Evolutionary conservation across 2,888 invertebrate genomes (phyloP), one percentile per base, ranked within the genome.

Genomic region (Sceliomorpha sp.): DNA sequence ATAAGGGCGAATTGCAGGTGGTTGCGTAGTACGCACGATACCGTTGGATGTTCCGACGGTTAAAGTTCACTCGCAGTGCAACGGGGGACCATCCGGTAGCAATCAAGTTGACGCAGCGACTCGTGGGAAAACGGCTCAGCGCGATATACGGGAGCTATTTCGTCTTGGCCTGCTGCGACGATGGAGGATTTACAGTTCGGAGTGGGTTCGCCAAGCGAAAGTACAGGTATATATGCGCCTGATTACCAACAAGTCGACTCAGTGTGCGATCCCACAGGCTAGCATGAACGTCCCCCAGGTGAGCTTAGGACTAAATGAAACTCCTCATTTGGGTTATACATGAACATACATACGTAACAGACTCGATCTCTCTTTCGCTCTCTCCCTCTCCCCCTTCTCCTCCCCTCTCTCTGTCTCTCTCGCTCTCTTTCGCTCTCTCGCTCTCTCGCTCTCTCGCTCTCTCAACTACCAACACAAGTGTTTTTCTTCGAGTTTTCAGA

Each of bases 171-270:
- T 17, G 50, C 40, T 37, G 64, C 59, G 67, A 72, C 47, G 60
- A 64, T 47, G 42, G 39, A 80, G 55, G 76, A 79, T 81, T 82
- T 78, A 74, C 77, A 75, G 78, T 53, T 20, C 72, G 79, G 82
- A 83, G 83, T 79, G 82, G 81, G 83, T 74, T 70, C 45, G 72
- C 66, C 72, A 72, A 78, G 86, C 83, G 86, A 87, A 86, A 87
- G 86, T 85, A 76, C 76, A 74, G 83, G 82, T 87, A 87, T 87
- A 87, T 86, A 87, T 85, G 80, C 79, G 74, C 73, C 79, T 82
- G 86, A 84, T 86, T 83, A 84, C 74, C 75, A 73, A 79, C 73
- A 70, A 74, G 73, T 71, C 76, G 74, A 77, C 79, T 81, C 86
- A 86, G 86, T 85, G 78, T 83, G 76, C 80, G 79, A 81, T 80